A percentile compares a stretch with the other conserved stretches of the same genome.
These are phyloP conservation scores for Listrodromus nycthemerus DNA, from an alignment of 2,888 invertebrate genomes.

Conservation along the genomic window DNA sequence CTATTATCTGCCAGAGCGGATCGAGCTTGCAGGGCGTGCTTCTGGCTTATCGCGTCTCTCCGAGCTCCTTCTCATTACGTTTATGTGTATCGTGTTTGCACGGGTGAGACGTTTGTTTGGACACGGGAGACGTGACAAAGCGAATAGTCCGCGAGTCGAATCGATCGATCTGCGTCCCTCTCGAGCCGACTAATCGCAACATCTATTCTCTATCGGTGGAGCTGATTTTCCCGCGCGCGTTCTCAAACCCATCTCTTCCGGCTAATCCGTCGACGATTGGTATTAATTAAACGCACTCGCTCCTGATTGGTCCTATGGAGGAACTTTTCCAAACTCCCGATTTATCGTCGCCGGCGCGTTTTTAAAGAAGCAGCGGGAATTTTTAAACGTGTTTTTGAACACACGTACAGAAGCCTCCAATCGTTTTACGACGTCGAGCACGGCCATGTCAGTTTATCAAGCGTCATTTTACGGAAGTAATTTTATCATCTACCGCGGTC, in stretches of 20 bases:
- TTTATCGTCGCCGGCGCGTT: no score
- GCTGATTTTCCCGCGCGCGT: slow-evolving; percentile 4
- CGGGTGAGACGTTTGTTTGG: background rate
- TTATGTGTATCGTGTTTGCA: background rate
- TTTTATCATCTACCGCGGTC: no score
- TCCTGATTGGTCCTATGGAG: background rate
- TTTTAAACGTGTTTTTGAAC: no score
- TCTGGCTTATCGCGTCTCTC: slow-evolving; percentile 12
- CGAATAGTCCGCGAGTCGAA: background rate
- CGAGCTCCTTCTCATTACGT: slow-evolving; percentile 12
- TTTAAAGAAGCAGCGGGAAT: no score
- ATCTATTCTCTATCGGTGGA: background rate
- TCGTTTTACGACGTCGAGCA: no score
- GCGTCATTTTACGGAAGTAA: no score
- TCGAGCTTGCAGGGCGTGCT: slow-evolving; percentile 28
- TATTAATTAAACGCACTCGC: background rate
- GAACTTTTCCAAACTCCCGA: no score
- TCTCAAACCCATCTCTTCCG: background rate
- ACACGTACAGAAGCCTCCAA: no score
- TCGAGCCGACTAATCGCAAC: background rate
- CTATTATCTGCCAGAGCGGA: slow-evolving; percentile 17
- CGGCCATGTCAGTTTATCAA: no score
- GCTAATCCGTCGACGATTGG: background rate
- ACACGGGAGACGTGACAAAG: background rate
- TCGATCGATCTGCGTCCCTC: background rate